These are phyloP conservation scores for Muraenolepis orangiensis DNA, from an alignment of 2,797 vertebrate species.

Conservation along the genomic window DNA sequence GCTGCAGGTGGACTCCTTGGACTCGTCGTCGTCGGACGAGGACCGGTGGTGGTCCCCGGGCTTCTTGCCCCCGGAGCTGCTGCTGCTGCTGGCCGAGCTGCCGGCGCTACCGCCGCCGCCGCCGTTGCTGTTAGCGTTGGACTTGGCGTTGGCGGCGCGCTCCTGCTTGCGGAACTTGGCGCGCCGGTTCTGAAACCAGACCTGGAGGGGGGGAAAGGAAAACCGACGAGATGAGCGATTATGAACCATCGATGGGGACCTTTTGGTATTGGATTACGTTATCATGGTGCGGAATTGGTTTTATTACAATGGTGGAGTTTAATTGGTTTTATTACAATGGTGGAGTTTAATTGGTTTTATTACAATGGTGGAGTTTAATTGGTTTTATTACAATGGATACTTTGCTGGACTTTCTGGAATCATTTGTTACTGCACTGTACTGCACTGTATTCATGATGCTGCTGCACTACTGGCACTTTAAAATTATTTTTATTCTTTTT, in stretches of 20 bases:
- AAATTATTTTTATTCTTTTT: too few species aligned
- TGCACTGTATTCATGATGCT: too few species aligned
- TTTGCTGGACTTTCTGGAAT: too few species aligned
- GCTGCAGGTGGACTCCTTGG: slow-evolving; percentile 94
- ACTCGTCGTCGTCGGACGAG: slow-evolving; percentile 92
- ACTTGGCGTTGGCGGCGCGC: slow-evolving; percentile 88
- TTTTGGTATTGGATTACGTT: neutral
- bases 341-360: too few species aligned
- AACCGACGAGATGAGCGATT: too few species aligned
- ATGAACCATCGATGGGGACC: too few species aligned
- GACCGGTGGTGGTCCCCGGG: slow-evolving; percentile 80
- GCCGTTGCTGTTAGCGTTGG: slow-evolving; percentile 57
- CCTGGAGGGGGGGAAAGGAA: too few species aligned
- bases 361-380: too few species aligned
- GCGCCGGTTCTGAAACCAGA: slow-evolving; percentile 94
- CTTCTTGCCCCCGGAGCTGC: slow-evolving; percentile 52
- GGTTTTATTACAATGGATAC: too few species aligned
- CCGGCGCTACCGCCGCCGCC: slow-evolving; percentile 49
- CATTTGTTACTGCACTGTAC: too few species aligned
- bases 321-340: neutral
- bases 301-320: neutral
- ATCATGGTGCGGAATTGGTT: neutral
- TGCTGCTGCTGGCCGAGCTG: slow-evolving; percentile 44
- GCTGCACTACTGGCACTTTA: too few species aligned
- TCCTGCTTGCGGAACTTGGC: slow-evolving; percentile 91